Evolutionary conservation across 2,888 invertebrate species (phyloP).

Genomic region (Idaea aversata): DNA sequence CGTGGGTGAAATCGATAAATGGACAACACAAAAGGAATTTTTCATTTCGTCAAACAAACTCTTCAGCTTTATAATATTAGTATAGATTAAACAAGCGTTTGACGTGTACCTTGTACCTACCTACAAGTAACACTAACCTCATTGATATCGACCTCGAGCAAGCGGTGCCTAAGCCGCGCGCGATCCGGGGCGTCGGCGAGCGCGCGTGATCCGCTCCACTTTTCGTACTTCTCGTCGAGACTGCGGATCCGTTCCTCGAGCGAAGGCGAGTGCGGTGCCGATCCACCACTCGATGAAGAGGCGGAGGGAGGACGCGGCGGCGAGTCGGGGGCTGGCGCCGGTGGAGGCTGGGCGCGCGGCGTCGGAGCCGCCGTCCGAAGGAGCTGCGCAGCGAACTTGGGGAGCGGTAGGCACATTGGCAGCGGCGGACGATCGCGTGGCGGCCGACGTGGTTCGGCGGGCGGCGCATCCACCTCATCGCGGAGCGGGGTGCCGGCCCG

Average conservation of each 20-base stretch:
- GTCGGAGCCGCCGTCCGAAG: slow-evolving; percentile 75
- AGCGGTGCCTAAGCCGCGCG: slow-evolving; percentile 84
- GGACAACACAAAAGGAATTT: no score
- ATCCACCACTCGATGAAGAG: slow-evolving; percentile 86
- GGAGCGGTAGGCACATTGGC: slow-evolving; percentile 91
- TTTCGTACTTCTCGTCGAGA: slow-evolving; percentile 95
- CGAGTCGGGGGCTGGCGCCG: slow-evolving; percentile 82
- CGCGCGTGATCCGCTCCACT: slow-evolving; percentile 87
- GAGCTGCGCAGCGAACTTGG: slow-evolving; percentile 91
- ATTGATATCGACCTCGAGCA: slow-evolving; percentile 88
- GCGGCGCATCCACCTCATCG: slow-evolving; percentile 85
- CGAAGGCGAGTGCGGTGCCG: slow-evolving; percentile 86
- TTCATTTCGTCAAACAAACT: no score
- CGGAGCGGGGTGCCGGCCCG: slow-evolving; percentile 82
- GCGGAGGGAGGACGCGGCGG: slow-evolving; percentile 86
- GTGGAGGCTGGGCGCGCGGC: slow-evolving; percentile 62
- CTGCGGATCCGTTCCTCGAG: slow-evolving; percentile 95
- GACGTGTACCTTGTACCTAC: no score
- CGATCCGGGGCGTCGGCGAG: slow-evolving; percentile 80
- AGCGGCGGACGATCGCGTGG: slow-evolving; percentile 82
- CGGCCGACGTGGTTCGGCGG: slow-evolving; percentile 87
- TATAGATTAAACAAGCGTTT: no score
- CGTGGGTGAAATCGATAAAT: no score
- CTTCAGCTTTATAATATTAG: no score
- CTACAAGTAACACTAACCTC: slow-evolving; percentile 57